Conservation (phyloP, 2,797 vertebrate genomes). For the Tokudaia muenninki region DNA sequence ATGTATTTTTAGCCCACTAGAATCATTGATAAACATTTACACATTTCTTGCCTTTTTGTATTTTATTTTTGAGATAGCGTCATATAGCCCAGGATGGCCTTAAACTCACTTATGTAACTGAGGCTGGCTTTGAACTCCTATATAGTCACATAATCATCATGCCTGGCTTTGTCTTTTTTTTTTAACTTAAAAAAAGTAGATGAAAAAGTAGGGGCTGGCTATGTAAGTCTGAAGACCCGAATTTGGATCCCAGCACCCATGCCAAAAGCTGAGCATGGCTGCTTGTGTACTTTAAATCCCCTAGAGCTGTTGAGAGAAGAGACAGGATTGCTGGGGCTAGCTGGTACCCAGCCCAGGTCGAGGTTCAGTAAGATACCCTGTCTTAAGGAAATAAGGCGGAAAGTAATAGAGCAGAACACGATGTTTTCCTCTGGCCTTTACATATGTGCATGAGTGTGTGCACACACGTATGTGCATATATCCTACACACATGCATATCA, state of each 20-base stretch:
- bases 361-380: background rate
- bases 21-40: constrained; percentile 65
- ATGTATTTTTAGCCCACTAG: constrained; percentile 52
- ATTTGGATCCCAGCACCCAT: background rate
- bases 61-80: background rate
- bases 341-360: background rate
- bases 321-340: background rate
- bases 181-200: background rate
- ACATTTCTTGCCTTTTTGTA: constrained; percentile 14
- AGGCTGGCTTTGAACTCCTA: background rate
- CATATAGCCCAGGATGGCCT: background rate
- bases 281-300: background rate
- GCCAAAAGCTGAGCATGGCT: background rate
- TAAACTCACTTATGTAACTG: background rate
- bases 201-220: background rate
- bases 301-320: background rate
- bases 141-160: background rate
- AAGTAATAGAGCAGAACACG: background rate
- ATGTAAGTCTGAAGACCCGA: background rate
- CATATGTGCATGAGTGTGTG: background rate
- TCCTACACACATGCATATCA: background rate
- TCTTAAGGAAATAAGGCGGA: background rate
- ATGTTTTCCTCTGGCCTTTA: background rate
- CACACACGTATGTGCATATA: background rate
- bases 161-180: background rate